Conservation (phyloP, 2,113 vertebrate species). For the Pollachius pollachius region DNA sequence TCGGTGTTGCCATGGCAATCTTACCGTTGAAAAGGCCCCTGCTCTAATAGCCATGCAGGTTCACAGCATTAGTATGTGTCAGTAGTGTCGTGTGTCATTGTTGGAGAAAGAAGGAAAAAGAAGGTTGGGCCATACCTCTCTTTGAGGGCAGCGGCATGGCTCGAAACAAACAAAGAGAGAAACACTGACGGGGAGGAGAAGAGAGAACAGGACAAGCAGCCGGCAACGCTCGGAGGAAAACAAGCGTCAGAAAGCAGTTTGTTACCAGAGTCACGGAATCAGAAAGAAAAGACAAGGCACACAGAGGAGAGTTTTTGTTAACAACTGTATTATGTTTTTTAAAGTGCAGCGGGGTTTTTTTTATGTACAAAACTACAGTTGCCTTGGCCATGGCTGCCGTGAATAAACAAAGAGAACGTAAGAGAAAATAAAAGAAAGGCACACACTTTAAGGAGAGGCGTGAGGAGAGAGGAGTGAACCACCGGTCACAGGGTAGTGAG, state of each 20-base stretch:
- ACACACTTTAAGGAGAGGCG: slow-evolving; percentile 67
- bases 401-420: slow-evolving; percentile 65
- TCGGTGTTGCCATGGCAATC: no score
- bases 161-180: slow-evolving; percentile 39
- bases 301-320: slow-evolving; percentile 46
- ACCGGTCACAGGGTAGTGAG: slow-evolving; percentile 30
- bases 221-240: neutral
- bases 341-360: slow-evolving; percentile 80
- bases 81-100: neutral
- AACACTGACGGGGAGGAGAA: slow-evolving; percentile 13
- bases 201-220: neutral
- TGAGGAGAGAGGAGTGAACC: slow-evolving; percentile 36
- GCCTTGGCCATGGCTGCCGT: slow-evolving; percentile 70
- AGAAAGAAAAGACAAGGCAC: slow-evolving; percentile 48
- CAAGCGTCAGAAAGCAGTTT: slow-evolving; percentile 7
- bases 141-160: slow-evolving; percentile 23
- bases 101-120: neutral
- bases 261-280: slow-evolving; percentile 11
- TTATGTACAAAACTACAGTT: slow-evolving; percentile 84
- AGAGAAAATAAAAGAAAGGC: slow-evolving; percentile 80
- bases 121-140: neutral
- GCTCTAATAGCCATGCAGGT: no score
- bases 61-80: no score
- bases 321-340: slow-evolving; percentile 72
- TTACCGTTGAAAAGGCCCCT: no score